phyloP scores from a whole-genome alignment of 2,113 vertebrate species.

The Limanda limanda region DNA sequence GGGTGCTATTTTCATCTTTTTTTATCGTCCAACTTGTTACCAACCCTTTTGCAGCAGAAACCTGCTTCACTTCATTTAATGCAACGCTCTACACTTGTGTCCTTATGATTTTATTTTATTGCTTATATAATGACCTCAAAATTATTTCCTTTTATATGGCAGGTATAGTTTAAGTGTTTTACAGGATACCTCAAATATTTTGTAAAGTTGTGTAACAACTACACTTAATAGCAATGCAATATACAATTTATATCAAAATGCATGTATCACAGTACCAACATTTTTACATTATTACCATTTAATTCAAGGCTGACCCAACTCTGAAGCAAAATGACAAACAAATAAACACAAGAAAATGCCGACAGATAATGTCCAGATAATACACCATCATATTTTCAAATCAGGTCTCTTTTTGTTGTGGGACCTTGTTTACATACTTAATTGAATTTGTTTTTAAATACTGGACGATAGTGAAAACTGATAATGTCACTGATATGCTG shows the following conservation, averaged over 20 bases:
- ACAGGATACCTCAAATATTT: neutral
- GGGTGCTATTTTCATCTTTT: constrained; percentile 1
- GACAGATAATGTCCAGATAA: no score
- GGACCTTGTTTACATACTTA: no score
- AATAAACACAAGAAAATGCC: no score
- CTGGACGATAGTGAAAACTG: no score
- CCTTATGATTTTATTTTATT: neutral
- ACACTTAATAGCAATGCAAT: neutral
- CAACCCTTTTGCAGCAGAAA: neutral
- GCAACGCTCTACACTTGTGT: neutral
- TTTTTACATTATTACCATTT: neutral
- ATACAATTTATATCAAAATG: neutral
- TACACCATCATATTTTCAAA: no score
- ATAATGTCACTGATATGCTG: no score
- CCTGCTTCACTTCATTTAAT: no score
- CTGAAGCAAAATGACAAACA: neutral
- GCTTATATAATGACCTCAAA: neutral
- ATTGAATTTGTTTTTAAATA: no score
- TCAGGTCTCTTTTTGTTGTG: no score
- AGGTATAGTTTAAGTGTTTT: neutral
- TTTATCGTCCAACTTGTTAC: constrained; percentile 21
- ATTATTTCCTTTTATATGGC: no score
- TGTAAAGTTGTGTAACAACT: neutral
- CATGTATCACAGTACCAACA: neutral
- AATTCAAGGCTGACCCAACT: neutral